Percentiles rank a stretch among this genome's conserved stretches.
Evolutionary conservation across 2,888 invertebrate genomes (phyloP).

Genomic region (Hirtodrosophila confusa): DNA sequence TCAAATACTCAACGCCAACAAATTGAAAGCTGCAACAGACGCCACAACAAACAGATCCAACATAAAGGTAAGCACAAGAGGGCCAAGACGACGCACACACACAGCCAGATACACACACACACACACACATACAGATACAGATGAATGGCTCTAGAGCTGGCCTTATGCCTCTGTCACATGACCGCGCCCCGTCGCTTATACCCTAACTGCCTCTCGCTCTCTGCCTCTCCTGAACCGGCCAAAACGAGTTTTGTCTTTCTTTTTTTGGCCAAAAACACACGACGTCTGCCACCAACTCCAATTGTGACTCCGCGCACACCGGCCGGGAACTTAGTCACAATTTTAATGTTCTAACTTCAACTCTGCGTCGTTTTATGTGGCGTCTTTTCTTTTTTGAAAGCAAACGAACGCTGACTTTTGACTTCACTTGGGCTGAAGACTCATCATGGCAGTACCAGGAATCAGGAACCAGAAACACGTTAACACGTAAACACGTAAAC

Average conservation of each 20-base stretch:
- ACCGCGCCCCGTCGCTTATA: conserved; percentile 45
- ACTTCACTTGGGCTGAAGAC: conserved; percentile 27
- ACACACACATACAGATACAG: conserved; percentile 26
- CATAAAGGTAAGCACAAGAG: conserved; percentile 57
- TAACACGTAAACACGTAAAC: conserved; percentile 61
- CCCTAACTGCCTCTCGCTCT: conserved; percentile 16
- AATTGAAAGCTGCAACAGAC: conserved; percentile 54
- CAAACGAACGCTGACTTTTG: conserved; percentile 9
- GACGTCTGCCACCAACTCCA: conserved; percentile 51
- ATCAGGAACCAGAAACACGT: conserved; percentile 60
- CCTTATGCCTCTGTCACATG: conserved; percentile 65
- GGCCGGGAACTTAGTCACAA: conserved; percentile 54
- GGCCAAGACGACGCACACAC: conserved; percentile 27
- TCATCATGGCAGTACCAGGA: conserved; percentile 58
- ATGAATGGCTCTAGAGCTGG: conserved; percentile 48
- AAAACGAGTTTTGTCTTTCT: conserved; percentile 54
- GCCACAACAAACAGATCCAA: conserved; percentile 26
- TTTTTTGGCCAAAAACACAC: conserved; percentile 59
- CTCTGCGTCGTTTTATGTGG: conserved; percentile 13
- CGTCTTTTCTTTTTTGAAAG: not conserved
- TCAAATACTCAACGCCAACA: conserved; percentile 27
- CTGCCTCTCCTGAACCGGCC: conserved; percentile 29
- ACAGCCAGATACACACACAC: conserved; percentile 9
- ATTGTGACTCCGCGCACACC: conserved; percentile 33
- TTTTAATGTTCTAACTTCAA: conserved; percentile 53